A percentile compares a stretch with the other conserved stretches of the same genome.
Conservation (phyloP, 1,140 invertebrate genomes). For the Chionoecetes opilio region DNA sequence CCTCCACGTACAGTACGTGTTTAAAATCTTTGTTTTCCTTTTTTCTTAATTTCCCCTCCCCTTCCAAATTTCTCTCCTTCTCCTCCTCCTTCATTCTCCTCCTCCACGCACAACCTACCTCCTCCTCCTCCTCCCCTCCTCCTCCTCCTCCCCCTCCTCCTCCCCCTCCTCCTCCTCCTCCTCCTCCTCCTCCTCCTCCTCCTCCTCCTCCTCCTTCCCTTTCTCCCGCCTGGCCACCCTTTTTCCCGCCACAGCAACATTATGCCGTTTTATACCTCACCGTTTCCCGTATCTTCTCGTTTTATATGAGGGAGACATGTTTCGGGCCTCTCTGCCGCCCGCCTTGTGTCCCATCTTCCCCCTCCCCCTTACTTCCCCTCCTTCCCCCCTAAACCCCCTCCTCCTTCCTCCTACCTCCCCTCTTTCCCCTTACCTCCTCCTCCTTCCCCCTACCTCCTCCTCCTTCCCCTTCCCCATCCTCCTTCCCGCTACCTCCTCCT, state of each 20-base stretch:
- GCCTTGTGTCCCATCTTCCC: neutral
- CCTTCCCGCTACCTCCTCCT: no score
- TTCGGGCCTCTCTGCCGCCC: neutral
- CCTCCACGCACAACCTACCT: no score
- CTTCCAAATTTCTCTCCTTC: no score
- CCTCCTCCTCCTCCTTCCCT: neutral
- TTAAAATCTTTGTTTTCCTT: neutral
- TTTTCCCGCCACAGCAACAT: neutral
- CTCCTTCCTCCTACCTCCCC: no score
- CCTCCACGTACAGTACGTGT: neutral
- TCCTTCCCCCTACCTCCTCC: neutral
- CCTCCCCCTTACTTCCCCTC: neutral
- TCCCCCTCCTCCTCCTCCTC: neutral
- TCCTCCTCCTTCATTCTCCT: no score
- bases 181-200: neutral
- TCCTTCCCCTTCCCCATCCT: no score
- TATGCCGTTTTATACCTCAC: conserved; percentile 29
- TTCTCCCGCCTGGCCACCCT: neutral
- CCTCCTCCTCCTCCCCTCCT: neutral
- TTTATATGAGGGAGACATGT: conserved; percentile 11
- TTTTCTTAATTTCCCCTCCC: no score
- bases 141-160: neutral
- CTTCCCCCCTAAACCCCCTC: neutral
- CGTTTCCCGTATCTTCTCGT: conserved; percentile 27
- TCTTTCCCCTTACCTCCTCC: no score